These are phyloP conservation scores for Griposia aprilina DNA, from an alignment of 2,888 invertebrate species.

Conservation along the genomic window DNA sequence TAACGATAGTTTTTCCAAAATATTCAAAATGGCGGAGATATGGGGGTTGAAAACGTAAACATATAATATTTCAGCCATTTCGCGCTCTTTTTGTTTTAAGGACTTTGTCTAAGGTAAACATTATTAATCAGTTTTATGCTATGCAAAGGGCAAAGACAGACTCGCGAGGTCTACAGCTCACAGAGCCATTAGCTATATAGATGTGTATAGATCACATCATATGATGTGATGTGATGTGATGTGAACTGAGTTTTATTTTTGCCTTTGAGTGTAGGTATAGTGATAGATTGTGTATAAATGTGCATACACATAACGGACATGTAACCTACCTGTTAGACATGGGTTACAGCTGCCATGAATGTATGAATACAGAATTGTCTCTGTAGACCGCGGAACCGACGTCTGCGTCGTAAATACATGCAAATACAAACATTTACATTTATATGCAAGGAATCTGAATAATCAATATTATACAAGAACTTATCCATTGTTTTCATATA, in stretches of 20 bases:
- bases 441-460: conserved; percentile 26
- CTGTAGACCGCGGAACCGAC: neutral
- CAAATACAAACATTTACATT: conserved; percentile 36
- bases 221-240: neutral
- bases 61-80: too few species aligned
- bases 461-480: conserved; percentile 33
- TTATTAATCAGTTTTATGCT: too few species aligned
- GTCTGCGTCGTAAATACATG: conserved; percentile 15
- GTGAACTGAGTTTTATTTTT: neutral
- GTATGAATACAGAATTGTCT: conserved; percentile 19
- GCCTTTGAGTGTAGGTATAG: too few species aligned
- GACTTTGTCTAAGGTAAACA: too few species aligned
- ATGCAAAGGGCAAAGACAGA: too few species aligned
- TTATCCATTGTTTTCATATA: conserved; percentile 13
- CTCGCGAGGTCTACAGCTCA: too few species aligned
- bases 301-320: neutral
- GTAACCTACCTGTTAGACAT: neutral
- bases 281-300: neutral
- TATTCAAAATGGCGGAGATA: too few species aligned
- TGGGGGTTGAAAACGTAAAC: too few species aligned
- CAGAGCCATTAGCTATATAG: too few species aligned
- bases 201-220: too few species aligned
- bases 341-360: neutral
- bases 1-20: too few species aligned
- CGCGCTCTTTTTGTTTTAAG: too few species aligned